A percentile compares a stretch with the other conserved stretches of the same genome.
phyloP scores from a whole-genome alignment of 2,113 vertebrate genomes.

The Lasiurus borealis region DNA sequence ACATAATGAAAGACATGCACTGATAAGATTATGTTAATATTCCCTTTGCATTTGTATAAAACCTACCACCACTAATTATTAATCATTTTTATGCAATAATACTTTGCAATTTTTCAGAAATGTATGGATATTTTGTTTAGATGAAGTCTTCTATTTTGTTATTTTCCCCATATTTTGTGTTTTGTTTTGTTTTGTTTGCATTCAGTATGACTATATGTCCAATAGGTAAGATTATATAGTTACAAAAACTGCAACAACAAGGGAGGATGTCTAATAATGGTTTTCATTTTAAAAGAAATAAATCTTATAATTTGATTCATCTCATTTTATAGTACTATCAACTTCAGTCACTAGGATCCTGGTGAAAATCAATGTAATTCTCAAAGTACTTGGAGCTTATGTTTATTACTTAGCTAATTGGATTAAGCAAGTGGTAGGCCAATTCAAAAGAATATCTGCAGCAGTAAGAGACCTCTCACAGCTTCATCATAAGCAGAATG shows the following conservation, averaged over 20 bases:
- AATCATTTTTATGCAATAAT: constrained; percentile 83
- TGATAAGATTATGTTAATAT: constrained; percentile 86
- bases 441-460: constrained; percentile 13
- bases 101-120: constrained; percentile 68
- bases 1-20: constrained; percentile 82
- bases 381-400: constrained; percentile 48
- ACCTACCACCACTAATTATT: constrained; percentile 80
- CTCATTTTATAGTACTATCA: not conserved
- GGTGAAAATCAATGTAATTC: constrained; percentile 44
- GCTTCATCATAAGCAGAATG: not conserved
- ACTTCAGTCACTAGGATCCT: constrained; percentile 15
- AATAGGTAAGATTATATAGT: constrained; percentile 53
- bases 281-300: not conserved
- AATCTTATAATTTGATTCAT: not conserved
- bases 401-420: constrained; percentile 7
- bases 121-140: constrained; percentile 68
- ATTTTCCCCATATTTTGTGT: constrained; percentile 68
- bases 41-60: constrained; percentile 81
- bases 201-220: constrained; percentile 1
- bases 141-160: constrained; percentile 75
- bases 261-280: not conserved
- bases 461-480: not conserved
- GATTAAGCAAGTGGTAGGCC: not conserved
- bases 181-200: not conserved
- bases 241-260: constrained; percentile 45